phyloP scores from a whole-genome alignment of 2,888 invertebrate species.

The Shargacucullia verbasci region DNA sequence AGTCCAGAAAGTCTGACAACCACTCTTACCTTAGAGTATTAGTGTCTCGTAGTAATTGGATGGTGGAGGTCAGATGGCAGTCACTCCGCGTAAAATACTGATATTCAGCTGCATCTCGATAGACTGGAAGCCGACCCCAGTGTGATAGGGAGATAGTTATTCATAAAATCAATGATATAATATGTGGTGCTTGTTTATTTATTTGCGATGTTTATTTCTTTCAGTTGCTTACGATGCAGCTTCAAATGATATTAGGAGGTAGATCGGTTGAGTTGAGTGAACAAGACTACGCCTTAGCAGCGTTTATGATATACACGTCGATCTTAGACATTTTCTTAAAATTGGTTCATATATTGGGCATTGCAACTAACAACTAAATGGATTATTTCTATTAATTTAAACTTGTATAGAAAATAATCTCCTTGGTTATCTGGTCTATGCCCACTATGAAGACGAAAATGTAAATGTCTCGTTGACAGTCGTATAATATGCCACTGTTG shows the following conservation, averaged over 20 bases:
- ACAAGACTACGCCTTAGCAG: constrained; percentile 55
- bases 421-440: neutral
- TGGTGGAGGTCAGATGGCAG: too few species aligned
- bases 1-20: too few species aligned
- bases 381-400: too few species aligned
- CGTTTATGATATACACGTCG: constrained; percentile 57
- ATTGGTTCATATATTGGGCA: constrained; percentile 27
- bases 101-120: too few species aligned
- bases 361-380: neutral
- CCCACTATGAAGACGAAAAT: neutral
- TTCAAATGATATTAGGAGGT: constrained; percentile 61
- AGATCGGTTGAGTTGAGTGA: constrained; percentile 48
- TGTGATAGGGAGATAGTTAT: too few species aligned
- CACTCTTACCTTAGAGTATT: too few species aligned
- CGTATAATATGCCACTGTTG: neutral
- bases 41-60: too few species aligned
- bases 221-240: constrained; percentile 59
- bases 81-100: too few species aligned
- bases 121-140: too few species aligned
- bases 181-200: too few species aligned
- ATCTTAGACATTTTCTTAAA: constrained; percentile 51
- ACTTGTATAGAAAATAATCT: neutral
- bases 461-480: neutral
- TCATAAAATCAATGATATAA: too few species aligned
- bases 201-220: constrained; percentile 22